These are phyloP conservation scores for Dinomys branickii DNA, from an alignment of 2,113 vertebrate genomes.

Conservation along the genomic window DNA sequence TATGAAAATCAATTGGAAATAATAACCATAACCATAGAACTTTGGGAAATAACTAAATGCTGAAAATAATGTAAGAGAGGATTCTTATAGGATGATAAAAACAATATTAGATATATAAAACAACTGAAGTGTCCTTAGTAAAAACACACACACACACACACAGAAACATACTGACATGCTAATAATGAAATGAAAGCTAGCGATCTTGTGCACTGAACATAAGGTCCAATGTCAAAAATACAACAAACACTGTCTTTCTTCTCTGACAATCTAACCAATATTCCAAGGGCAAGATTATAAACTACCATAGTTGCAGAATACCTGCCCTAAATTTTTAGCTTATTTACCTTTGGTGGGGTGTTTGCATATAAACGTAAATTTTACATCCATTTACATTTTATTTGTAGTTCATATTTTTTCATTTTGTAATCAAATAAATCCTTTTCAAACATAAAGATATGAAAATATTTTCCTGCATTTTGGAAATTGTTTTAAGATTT, in stretches of 20 bases:
- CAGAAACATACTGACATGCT: neutral
- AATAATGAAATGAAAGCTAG: neutral
- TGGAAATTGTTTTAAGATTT: neutral
- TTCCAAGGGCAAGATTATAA: neutral
- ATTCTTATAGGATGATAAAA: neutral
- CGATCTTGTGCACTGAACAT: neutral
- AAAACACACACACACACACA: neutral
- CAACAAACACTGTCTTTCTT: neutral
- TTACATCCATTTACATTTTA: constrained; percentile 12
- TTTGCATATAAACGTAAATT: neutral
- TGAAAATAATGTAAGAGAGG: neutral
- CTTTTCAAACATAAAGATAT: neutral
- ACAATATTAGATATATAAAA: neutral
- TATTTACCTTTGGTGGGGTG: neutral
- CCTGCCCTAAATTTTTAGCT: neutral
- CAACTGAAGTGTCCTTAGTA: neutral
- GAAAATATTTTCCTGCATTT: neutral
- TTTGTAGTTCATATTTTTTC: neutral
- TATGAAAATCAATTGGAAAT: neutral
- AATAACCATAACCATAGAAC: neutral
- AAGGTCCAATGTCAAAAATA: neutral
- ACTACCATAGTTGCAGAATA: neutral
- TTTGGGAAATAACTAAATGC: neutral
- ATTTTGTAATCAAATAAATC: neutral
- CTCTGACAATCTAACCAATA: neutral